Conservation (phyloP, 1,140 invertebrate genomes). For the Olivierus martensii region DNA sequence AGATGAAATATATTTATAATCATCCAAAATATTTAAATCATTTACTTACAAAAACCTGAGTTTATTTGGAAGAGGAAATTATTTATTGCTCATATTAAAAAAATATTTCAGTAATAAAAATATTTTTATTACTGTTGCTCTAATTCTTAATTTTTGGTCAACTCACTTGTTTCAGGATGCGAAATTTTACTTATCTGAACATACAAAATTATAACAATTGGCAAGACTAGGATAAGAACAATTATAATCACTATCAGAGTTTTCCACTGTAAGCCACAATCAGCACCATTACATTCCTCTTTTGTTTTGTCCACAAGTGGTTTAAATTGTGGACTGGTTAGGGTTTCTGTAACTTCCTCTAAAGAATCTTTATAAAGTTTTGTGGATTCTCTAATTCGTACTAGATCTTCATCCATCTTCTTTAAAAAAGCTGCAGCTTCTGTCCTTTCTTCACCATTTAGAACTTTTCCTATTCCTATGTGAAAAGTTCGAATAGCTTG, state of each 20-base stretch:
- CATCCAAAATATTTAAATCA: too few species aligned
- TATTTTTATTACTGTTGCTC: too few species aligned
- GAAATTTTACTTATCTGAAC: too few species aligned
- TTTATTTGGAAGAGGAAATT: too few species aligned
- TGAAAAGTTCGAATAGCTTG: constrained; percentile 9
- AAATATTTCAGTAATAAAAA: too few species aligned
- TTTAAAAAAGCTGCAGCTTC: constrained; percentile 16
- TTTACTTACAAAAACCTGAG: too few species aligned
- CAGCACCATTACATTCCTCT: constrained; percentile 9
- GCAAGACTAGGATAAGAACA: constrained; percentile 4
- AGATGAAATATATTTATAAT: too few species aligned
- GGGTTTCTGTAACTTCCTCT: constrained; percentile 6
- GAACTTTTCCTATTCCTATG: constrained; percentile 14
- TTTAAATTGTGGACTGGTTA: constrained; percentile 8
- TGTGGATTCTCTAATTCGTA: constrained; percentile 16
- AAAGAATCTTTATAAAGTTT: constrained; percentile 10
- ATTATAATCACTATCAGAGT: constrained; percentile 5
- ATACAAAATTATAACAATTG: constrained; percentile 3
- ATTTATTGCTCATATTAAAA: too few species aligned
- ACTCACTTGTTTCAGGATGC: too few species aligned
- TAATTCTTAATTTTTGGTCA: too few species aligned
- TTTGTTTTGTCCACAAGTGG: constrained; percentile 2
- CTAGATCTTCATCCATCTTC: constrained; percentile 17
- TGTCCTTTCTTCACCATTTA: constrained; percentile 7
- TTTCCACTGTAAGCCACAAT: constrained; percentile 13